These are phyloP conservation scores for Poecilia wingei DNA, from an alignment of 2,797 vertebrate genomes.

Conservation along the genomic window DNA sequence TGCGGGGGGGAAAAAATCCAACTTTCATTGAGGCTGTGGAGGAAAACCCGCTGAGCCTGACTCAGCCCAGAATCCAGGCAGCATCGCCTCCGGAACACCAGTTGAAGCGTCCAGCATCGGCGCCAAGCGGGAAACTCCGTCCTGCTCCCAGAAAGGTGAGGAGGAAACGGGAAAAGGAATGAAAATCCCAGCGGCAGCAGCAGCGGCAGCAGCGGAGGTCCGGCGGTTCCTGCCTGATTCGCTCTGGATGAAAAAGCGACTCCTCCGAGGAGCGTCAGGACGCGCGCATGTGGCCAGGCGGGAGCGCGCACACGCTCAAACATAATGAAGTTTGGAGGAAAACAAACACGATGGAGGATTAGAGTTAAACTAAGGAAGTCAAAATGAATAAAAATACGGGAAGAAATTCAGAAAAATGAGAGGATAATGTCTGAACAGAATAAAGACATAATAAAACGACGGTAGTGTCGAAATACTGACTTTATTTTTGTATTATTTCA, in stretches of 20 bases:
- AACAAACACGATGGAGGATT: no score
- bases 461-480: no score
- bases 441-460: no score
- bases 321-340: slow-evolving; percentile 48
- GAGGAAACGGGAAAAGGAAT: background rate
- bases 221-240: slow-evolving; percentile 61
- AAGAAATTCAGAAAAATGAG: no score
- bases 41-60: slow-evolving; percentile 31
- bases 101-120: slow-evolving; percentile 57
- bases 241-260: slow-evolving; percentile 61
- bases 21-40: slow-evolving; percentile 56
- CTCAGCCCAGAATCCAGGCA: slow-evolving; percentile 46
- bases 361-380: no score
- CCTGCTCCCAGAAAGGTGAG: slow-evolving; percentile 6
- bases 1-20: slow-evolving; percentile 19
- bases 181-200: slow-evolving; percentile 34
- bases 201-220: slow-evolving; percentile 38
- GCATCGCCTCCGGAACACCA: slow-evolving; percentile 65
- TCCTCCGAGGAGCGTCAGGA: slow-evolving; percentile 72
- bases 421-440: no score
- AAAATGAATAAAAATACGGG: no score
- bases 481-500: no score
- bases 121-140: slow-evolving; percentile 5
- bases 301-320: slow-evolving; percentile 73
- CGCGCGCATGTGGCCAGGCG: slow-evolving; percentile 80